These are phyloP conservation scores for Pardosa pseudoannulata DNA, from an alignment of 2,888 invertebrate genomes.

Conservation along the genomic window DNA sequence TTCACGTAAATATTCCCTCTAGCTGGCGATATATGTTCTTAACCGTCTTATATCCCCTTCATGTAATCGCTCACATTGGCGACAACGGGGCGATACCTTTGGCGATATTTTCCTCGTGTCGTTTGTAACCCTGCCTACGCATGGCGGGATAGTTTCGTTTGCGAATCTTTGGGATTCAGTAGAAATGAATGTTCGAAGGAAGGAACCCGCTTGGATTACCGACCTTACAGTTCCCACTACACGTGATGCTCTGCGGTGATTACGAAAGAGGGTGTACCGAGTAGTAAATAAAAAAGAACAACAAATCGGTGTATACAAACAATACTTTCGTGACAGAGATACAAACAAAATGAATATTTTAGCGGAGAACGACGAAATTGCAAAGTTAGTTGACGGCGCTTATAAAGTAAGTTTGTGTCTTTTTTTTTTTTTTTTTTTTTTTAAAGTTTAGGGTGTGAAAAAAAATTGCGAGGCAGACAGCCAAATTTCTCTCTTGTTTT, in stretches of 20 bases:
- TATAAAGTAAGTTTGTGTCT: slow-evolving; percentile 51
- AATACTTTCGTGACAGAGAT: background rate
- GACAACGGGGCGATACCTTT: background rate
- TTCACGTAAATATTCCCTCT: too few species aligned
- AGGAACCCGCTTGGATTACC: background rate
- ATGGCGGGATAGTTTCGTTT: slow-evolving; percentile 35
- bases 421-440: too few species aligned
- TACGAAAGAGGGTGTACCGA: background rate
- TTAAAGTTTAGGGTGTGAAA: background rate
- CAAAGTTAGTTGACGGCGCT: slow-evolving; percentile 64
- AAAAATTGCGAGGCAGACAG: slow-evolving; percentile 11
- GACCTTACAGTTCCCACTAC: background rate
- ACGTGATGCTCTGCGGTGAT: slow-evolving; percentile 11
- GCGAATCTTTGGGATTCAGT: slow-evolving; percentile 19
- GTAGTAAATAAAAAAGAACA: background rate
- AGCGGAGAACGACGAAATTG: slow-evolving; percentile 62
- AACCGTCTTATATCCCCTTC: too few species aligned
- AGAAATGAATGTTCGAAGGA: slow-evolving; percentile 10
- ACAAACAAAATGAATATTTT: slow-evolving; percentile 52
- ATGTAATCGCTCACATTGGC: too few species aligned
- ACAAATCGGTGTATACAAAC: background rate
- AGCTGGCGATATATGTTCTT: too few species aligned
- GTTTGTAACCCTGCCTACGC: slow-evolving; percentile 30
- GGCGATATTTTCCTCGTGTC: slow-evolving; percentile 46
- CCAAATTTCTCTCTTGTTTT: slow-evolving; percentile 14